Conservation (phyloP, 2,888 invertebrate species). For the Patella caerulea region DNA sequence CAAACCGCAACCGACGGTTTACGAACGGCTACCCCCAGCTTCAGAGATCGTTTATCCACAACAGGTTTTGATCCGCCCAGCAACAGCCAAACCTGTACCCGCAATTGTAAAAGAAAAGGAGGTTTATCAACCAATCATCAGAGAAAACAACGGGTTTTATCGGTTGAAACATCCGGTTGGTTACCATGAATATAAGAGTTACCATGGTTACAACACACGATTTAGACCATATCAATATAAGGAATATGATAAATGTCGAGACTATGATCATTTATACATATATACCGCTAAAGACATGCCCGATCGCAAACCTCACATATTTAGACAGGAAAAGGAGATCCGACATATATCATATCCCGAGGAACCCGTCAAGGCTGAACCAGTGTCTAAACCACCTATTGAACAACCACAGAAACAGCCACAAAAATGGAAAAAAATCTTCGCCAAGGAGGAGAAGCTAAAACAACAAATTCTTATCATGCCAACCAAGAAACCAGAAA, state of each 20-base stretch:
- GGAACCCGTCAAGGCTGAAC: not conserved
- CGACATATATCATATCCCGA: not conserved
- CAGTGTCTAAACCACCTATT: not conserved
- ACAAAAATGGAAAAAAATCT: not conserved
- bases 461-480: not conserved
- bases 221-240: not conserved
- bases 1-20: not conserved
- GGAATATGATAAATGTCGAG: too few relatives aligned
- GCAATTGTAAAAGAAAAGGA: not conserved
- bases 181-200: not conserved
- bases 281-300: slow-evolving; percentile 1
- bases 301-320: not conserved
- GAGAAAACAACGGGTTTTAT: not conserved
- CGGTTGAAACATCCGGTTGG: not conserved
- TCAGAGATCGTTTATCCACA: not conserved
- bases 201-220: not conserved
- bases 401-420: not conserved
- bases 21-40: not conserved
- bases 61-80: not conserved
- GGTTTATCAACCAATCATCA: not conserved
- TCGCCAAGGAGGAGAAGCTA: not conserved
- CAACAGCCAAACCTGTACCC: not conserved
- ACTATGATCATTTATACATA: not conserved
- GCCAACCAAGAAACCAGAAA: not conserved
- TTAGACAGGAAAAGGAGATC: not conserved